phyloP scores from a whole-genome alignment of 2,888 invertebrate genomes.

The Cryptus viduatorius region DNA sequence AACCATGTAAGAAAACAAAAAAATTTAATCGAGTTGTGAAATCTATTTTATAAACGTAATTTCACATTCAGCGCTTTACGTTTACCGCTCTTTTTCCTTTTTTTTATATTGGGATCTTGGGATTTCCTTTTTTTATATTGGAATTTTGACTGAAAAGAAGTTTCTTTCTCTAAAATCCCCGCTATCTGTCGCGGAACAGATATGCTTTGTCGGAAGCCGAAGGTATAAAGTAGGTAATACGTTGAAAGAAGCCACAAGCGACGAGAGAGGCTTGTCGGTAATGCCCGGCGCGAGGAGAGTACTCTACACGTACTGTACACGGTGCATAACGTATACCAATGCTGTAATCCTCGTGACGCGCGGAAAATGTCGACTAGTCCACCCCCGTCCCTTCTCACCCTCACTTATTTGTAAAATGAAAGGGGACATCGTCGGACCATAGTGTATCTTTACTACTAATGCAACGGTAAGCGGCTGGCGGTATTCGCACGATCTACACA shows the following conservation, averaged over 20 bases:
- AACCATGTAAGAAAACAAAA: too few species aligned
- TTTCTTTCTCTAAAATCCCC: too few species aligned
- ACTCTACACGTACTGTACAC: too few species aligned
- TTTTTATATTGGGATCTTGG: too few species aligned
- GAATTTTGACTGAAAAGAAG: too few species aligned
- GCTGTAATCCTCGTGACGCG: constrained; percentile 61
- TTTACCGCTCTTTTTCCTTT: too few species aligned
- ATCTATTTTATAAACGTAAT: too few species aligned
- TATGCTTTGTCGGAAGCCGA: neutral
- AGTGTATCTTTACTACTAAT: constrained; percentile 49
- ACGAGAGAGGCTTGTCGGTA: constrained; percentile 63
- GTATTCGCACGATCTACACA: constrained; percentile 9
- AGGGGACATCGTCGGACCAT: constrained; percentile 41
- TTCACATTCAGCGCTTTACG: too few species aligned
- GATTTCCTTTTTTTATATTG: too few species aligned
- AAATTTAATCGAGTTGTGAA: too few species aligned
- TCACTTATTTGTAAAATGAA: constrained; percentile 52
- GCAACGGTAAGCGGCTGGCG: constrained; percentile 26
- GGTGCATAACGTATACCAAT: neutral
- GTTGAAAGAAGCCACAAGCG: constrained; percentile 28
- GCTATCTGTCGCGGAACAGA: too few species aligned
- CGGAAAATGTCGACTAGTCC: constrained; percentile 53
- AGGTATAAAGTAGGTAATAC: neutral
- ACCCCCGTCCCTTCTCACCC: constrained; percentile 13
- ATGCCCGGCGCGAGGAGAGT: constrained; percentile 56